Evolutionary conservation across 2,888 invertebrate genomes (phyloP), one percentile per base, ranked within the genome.

Genomic region (Ophioninae sp.): DNA sequence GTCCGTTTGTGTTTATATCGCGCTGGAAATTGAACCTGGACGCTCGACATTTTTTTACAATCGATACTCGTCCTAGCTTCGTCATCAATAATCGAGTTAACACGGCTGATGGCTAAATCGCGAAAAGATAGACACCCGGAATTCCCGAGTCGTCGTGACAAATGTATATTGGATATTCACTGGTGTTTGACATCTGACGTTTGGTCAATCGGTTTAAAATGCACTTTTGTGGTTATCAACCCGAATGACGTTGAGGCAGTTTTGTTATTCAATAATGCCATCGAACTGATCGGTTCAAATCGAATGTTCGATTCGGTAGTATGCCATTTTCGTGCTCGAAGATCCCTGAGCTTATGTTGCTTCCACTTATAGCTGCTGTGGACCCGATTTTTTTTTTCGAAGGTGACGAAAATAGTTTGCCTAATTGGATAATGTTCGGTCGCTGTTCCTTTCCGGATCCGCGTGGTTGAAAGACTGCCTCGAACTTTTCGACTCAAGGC

Each of bases 401-500:
- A 10, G 59, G 22, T 10, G 13, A 30, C 30, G 30, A 5, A 10
- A 8, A 41, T 72, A 61, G 17, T 61, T 61, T 7, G 1, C 37
- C 7, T 23, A 39, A 72, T 41, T 83, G 86, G 77, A 86, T 87
- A 87, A 87, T 85, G 68, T 81, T 75, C 75, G 79, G 56, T 68
- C 68, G 65, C 72, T 75, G 78, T 81, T 81, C 37, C 10, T 23
- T 72, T 75, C 72, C 73, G 61, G n/a, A 22, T 67, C 81, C 64
- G 51, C 56, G 44, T 63, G 13, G 37, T 39, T 64, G 83, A 83
- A 85, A 84, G 84, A 81, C 86, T 83, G 86, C 84, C 80, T 41
- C 79, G 51, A 86, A 83, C 84, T 84, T 84, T 86, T 86, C 83
- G 87, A 78, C 68, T 68, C 77, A 79, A 87, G 90, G 88, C 89